Percentiles rank a stretch among this genome's conserved stretches.
Evolutionary conservation across 2,797 vertebrate genomes (phyloP).

Genomic region (Gallinago nigripennis): DNA sequence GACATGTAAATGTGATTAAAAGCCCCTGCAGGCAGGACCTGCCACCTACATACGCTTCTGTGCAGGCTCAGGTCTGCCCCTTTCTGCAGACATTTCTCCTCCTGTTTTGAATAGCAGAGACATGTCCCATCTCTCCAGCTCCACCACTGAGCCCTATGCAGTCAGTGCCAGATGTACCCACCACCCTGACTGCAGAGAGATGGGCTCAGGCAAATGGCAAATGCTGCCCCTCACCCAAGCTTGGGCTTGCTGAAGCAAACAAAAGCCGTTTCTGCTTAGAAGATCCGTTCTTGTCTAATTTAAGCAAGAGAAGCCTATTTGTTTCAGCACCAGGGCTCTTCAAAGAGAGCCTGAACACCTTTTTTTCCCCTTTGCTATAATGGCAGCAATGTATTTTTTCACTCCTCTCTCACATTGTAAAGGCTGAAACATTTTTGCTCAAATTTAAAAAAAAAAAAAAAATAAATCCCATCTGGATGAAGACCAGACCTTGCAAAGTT

Average conservation of each 20-base stretch:
- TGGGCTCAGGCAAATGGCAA: not conserved
- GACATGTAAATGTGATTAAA: not conserved
- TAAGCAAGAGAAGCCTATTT: not conserved
- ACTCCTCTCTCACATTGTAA: not conserved
- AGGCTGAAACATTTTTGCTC: not conserved
- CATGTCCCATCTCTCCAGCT: not conserved
- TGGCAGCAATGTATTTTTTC: constrained; percentile 12
- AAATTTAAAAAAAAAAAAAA: not conserved
- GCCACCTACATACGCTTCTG: not conserved
- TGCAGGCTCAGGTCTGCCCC: not conserved
- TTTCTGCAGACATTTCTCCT: not conserved
- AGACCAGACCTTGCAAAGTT: constrained; percentile 3
- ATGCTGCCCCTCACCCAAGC: not conserved
- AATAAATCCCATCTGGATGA: not conserved
- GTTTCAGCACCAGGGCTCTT: not conserved
- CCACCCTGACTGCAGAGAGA: fast-evolving
- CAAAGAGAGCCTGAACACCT: not conserved
- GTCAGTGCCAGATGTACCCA: not conserved
- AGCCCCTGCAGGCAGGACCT: not conserved
- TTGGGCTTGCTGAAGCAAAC: not conserved
- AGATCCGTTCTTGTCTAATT: not conserved
- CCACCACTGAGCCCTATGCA: fast-evolving
- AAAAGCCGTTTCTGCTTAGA: not conserved
- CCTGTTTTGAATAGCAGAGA: not conserved
- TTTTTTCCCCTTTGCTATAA: not conserved